These are phyloP conservation scores for Austrolebias charrua DNA, from an alignment of 2,797 vertebrate genomes.

Conservation along the genomic window DNA sequence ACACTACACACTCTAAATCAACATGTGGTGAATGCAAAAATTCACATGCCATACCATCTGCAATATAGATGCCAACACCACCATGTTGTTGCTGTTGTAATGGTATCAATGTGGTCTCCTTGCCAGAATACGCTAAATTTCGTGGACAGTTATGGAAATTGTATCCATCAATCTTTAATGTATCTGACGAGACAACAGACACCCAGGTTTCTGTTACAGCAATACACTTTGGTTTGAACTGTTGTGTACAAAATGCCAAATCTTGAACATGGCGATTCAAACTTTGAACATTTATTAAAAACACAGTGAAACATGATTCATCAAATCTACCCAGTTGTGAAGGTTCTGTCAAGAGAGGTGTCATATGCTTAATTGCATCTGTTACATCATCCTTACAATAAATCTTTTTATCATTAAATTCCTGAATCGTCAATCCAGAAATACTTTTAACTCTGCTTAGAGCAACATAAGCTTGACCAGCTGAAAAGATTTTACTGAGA, in stretches of 20 bases:
- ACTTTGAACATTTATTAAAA: slow-evolving; percentile 8
- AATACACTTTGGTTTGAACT: slow-evolving; percentile 1
- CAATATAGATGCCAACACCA: neutral
- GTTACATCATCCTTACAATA: neutral
- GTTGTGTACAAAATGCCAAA: neutral
- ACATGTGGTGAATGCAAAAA: neutral
- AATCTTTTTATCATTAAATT: neutral
- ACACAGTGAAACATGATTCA: accelerated
- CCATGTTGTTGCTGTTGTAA: neutral
- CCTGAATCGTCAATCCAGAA: too few species aligned
- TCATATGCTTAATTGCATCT: accelerated
- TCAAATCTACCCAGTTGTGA: too few species aligned
- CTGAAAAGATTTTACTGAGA: too few species aligned
- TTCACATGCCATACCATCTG: neutral
- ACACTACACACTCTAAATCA: neutral
- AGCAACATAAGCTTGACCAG: too few species aligned
- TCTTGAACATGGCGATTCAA: neutral
- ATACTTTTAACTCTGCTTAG: too few species aligned
- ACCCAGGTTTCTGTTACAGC: slow-evolving; percentile 7
- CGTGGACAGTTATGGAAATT: neutral
- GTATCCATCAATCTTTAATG: neutral
- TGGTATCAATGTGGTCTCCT: accelerated
- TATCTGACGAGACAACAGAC: neutral
- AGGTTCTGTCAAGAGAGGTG: neutral
- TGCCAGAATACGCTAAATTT: neutral